Base-by-base conservation (phyloP, 2,113 vertebrate species). In the Collichthys lucidus region DNA sequence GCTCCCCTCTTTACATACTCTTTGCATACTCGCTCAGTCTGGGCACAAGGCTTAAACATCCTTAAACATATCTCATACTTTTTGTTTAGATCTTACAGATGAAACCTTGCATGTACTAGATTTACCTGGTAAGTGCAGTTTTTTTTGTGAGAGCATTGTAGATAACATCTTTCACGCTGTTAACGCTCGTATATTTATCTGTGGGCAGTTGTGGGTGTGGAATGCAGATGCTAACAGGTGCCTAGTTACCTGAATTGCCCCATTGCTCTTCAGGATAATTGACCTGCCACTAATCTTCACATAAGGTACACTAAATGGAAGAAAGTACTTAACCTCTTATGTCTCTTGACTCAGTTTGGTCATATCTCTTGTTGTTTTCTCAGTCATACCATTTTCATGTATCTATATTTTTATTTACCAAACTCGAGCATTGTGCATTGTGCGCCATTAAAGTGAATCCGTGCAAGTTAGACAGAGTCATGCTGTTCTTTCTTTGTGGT, bases 181-280 rank as follows among this genome's bases (percentile, higher is more conserved):
- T 69, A 17, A 1, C 4, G 35, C 5, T 67, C 46, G 11, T 62
- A 40, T 56, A 22, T 82, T 75, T 19, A 71, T 63, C 40, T 63
- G 26, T 66, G 56, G 35, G 24, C 44, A 42, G 20, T 6, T 52
- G 68, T 57, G 62, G 22, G 55, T 76, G 80, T 53, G 35, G 57
- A 35, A 35, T 60, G 59, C 76, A 83, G 76, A 83, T 81, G 50
- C 73, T 75, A 64, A 80, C 82, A 80, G 64, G 74, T 50, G 15
- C 15, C 6, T 19, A 1, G 19, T 81, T 42, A 81, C 60, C 50
- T 71, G 60, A 72, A 78, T 72, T 79, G 31, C 24, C 50, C n/a
- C 24, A 11, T 29, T 52, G 50, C 75, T 61, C 19, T 24, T 71
- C 20, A 61, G 63, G 72, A 83, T 75, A 69, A 63, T 59, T 69